phyloP scores from a whole-genome alignment of 1,140 invertebrate genomes.

The Caenorhabditis inopinata region DNA sequence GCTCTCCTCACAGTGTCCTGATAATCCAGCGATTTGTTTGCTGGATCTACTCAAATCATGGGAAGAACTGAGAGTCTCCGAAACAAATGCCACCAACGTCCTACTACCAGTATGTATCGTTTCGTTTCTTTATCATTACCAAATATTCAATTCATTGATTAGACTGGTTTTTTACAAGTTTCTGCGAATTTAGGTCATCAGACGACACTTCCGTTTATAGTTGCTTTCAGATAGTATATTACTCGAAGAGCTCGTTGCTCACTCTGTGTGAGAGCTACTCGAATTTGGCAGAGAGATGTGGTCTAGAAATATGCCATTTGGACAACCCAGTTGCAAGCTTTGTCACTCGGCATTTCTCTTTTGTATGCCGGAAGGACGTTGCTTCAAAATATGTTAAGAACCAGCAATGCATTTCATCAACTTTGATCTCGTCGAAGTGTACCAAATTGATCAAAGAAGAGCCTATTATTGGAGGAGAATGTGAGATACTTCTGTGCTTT shows the following conservation, averaged over 20 bases:
- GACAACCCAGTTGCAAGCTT: not conserved
- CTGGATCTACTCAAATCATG: constrained; percentile 6
- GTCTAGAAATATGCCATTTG: not conserved
- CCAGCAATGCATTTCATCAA: not conserved
- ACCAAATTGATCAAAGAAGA: not conserved
- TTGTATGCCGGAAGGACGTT: not conserved
- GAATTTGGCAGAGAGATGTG: not conserved
- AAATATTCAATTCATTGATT: too few species aligned
- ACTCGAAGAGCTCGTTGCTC: not conserved
- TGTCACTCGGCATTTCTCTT: constrained; percentile 1
- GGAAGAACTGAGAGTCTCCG: not conserved
- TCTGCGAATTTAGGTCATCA: too few species aligned
- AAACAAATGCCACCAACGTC: not conserved
- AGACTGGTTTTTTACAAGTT: too few species aligned
- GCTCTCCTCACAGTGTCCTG: not conserved
- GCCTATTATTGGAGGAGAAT: not conserved
- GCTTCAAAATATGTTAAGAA: not conserved
- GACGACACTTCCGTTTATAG: too few species aligned
- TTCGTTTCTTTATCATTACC: not conserved
- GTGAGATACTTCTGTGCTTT: not conserved
- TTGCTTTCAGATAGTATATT: not conserved
- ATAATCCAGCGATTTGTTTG: constrained; percentile 8
- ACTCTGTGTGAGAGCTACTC: constrained; percentile 11
- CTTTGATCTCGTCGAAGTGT: not conserved
- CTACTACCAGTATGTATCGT: constrained; percentile 2